Percentiles rank a stretch among this genome's conserved stretches.
Evolutionary conservation across 2,797 vertebrate genomes (phyloP).

Genomic region (Lagodon rhomboides): DNA sequence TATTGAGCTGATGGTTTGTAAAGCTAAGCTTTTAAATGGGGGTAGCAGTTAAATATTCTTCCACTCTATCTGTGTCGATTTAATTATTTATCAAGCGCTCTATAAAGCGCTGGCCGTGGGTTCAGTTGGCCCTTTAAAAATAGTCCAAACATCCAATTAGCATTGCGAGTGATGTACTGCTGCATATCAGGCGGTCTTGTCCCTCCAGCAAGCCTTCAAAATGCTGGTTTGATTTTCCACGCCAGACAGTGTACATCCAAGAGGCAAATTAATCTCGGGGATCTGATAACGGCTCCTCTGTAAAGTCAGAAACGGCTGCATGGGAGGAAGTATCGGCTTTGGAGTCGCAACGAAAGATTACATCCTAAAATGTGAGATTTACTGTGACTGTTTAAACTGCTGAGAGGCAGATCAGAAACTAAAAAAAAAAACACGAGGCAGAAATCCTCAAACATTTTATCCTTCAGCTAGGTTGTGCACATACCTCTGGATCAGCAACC

Average conservation of each 20-base stretch:
- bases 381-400: conserved; percentile 14
- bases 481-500: conserved; percentile 9
- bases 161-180: conserved; percentile 49
- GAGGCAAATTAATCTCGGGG: conserved; percentile 61
- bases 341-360: conserved; percentile 39
- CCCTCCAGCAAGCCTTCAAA: conserved; percentile 64
- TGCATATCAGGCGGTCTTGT: conserved; percentile 57
- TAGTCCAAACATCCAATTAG: conserved; percentile 77
- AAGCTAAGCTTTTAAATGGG: conserved; percentile 73
- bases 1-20: conserved; percentile 73
- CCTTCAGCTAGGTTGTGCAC: background rate
- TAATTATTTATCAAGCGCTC: conserved; percentile 75
- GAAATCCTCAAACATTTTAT: background rate
- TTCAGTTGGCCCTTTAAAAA: conserved; percentile 69
- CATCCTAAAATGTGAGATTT: conserved; percentile 35
- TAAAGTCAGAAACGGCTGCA: conserved; percentile 50
- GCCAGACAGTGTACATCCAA: conserved; percentile 58
- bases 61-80: conserved; percentile 73
- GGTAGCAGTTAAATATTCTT: conserved; percentile 76
- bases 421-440: background rate
- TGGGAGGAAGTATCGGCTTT: conserved; percentile 46
- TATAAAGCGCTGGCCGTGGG: conserved; percentile 56
- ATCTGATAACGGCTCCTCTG: conserved; percentile 65
- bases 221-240: conserved; percentile 65
- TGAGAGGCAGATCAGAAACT: background rate